A percentile compares a stretch with the other conserved stretches of the same genome.
These are phyloP conservation scores for Rosalia funebris DNA, from an alignment of 2,888 invertebrate genomes.

Conservation along the genomic window DNA sequence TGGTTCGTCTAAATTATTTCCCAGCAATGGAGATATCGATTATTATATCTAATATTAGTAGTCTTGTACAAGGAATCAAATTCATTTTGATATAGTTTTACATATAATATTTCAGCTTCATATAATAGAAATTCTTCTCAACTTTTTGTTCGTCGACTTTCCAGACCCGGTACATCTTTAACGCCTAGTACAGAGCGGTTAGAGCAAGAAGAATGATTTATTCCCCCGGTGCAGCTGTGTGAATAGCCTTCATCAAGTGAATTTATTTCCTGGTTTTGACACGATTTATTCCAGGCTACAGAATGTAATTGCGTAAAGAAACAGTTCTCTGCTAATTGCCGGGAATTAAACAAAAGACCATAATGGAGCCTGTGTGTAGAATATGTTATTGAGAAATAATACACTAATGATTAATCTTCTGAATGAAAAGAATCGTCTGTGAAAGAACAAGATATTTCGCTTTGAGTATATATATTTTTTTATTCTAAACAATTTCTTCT, in stretches of 20 bases:
- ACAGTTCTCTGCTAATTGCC: slow-evolving; percentile 49
- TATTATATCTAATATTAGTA: too few species aligned
- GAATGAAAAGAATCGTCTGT: background rate
- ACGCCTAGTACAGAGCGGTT: background rate
- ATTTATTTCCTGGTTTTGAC: slow-evolving; percentile 52
- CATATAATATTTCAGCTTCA: too few species aligned
- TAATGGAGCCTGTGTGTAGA: slow-evolving; percentile 30
- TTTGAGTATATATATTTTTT: too few species aligned
- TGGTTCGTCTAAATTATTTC: too few species aligned
- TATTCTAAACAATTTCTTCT: too few species aligned
- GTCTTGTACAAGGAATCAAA: too few species aligned
- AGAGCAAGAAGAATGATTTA: slow-evolving; percentile 41
- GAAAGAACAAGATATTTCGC: too few species aligned
- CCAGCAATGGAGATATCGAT: too few species aligned
- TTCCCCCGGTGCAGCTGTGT: slow-evolving; percentile 43
- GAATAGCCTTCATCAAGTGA: slow-evolving; percentile 53
- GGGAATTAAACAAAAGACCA: slow-evolving; percentile 45
- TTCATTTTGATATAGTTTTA: too few species aligned
- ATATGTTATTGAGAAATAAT: slow-evolving; percentile 18
- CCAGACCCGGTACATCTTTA: background rate
- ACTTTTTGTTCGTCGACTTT: background rate
- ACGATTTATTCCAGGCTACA: slow-evolving; percentile 46
- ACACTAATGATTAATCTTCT: slow-evolving; percentile 6
- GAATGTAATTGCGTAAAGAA: slow-evolving; percentile 51
- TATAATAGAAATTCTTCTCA: background rate